Base-by-base conservation (phyloP, 2,797 vertebrate genomes). In the Triplophysa bombifrons region DNA sequence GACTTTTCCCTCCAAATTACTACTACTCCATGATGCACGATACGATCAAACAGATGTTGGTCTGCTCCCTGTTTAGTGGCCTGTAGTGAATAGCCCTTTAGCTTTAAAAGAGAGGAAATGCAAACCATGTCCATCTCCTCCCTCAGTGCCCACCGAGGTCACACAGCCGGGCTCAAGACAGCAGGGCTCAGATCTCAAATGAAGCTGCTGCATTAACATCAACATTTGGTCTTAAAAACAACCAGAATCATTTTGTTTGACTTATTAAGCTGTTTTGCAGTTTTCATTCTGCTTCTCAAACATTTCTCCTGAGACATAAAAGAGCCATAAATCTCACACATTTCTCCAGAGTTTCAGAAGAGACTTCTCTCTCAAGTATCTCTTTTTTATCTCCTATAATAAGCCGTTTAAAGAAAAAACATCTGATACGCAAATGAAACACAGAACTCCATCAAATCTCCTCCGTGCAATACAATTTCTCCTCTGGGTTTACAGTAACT, bases 31-130 rank as follows among this genome's bases (percentile, higher is more conserved):
- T 58, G 14, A 61, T 61, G 7, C 63, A 50, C 63, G 74, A 67
- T 77, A 67, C 73, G 80, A 78, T 72, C 72, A 25, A 78, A 61
- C 48, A 64, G 46, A 61, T 41, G 34, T 2, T 41, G 30, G 38
- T 51, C 74, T 77, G 53, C 63, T 77, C 74, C 48, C 46, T 64
- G 75, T 82, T 61, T 63, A 66, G 63, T 13, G 46, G 67, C 20
- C 66, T 60, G 58, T 68, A 70, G 63, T 72, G 46, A 22, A 72
- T 68, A 44, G 74, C 41, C 61, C 34, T 22, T 30, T 19, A 65
- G 61, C 74, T 76, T 81, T 50, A 41, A 80, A 76, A 61, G 11
- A 27, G 55, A 80, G 74, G 82, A 80, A 83, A 83, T 67, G 69
- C 50, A 76, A 80, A 76, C 74, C 78, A 72, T 73, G 63, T 74